Evolutionary conservation across 2,113 vertebrate genomes (phyloP).

Genomic region (Quiscalus mexicanus): DNA sequence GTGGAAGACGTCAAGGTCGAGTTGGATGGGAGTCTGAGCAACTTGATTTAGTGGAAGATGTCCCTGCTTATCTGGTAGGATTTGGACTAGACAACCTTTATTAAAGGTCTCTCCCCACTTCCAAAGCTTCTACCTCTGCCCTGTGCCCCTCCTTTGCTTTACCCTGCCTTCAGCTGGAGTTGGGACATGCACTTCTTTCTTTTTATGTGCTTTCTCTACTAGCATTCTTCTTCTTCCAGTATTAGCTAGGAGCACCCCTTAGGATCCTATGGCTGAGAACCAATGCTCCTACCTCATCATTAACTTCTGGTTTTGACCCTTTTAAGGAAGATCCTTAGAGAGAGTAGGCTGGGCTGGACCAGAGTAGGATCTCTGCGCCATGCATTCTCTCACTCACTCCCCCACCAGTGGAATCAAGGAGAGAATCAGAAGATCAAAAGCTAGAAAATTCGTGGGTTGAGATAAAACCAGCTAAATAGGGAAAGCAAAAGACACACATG

Average conservation of each 20-base stretch:
- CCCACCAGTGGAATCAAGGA: neutral
- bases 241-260: neutral
- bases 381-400: neutral
- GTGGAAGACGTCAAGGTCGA: neutral
- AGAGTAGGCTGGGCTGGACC: neutral
- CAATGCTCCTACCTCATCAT: neutral
- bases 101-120: neutral
- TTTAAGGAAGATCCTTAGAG: neutral
- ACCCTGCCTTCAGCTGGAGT: neutral
- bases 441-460: neutral
- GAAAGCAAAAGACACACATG: neutral
- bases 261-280: neutral
- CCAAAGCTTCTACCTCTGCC: neutral
- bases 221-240: neutral
- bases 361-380: neutral
- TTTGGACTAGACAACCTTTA: neutral
- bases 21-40: neutral
- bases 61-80: neutral
- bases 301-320: neutral
- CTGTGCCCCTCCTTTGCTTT: accelerated
- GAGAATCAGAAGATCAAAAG: neutral
- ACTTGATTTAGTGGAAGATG: neutral
- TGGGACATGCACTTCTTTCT: neutral
- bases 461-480: neutral
- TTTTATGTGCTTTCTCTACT: neutral